Evolutionary conservation across 53 echinoderm and acorn worm species (phyloP), one percentile per base, ranked within the genome.

Genomic region (Antedon mediterranea): DNA sequence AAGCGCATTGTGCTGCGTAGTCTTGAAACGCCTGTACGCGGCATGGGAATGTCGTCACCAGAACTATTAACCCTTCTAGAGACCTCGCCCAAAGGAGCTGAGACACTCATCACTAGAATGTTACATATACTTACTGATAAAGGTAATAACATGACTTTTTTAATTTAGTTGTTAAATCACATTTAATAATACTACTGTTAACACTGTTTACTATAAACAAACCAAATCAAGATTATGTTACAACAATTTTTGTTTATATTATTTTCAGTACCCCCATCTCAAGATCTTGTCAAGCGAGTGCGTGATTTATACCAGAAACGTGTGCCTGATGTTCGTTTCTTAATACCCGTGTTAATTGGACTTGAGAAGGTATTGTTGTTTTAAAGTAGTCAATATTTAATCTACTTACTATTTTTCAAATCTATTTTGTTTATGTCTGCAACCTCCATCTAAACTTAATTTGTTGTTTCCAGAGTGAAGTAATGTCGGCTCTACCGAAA

Each of bases 21-120:
- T 23, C 77, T 97, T 71, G 98, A 97, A 81, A 84, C 89, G 29
- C 98, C 98, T 29, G 98, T 97, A 85, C 86, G 95, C 29, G 95
- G 95, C 31, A 89, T 94, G 83, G 95, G 95, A 27, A 94, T 94
- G 95, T 43, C 86, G 20, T 94, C 95, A 7, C 95, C 95, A 30
- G 95, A 94, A 74, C 87, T 94, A 1, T 77, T 94, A 27, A 74
- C 88, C 3, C 84, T 94, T 28, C 87, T 94, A 9, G 95, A 94
- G 85, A 89, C 82, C 37, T 94, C 91, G 70, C 95, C 95, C 4
- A 94, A 91, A 77, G 95, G 95, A 79, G 95, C 91, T 18, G 95
- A 94, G 71, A 94, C 95, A 31, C 86, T 94, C 8, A 89, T 94
- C 32, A 94, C 95, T 23, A 89, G 95, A 74, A 94, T 94, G 95